These are phyloP conservation scores for Oreochromis grahami DNA, from an alignment of 2,797 vertebrate genomes.

Conservation along the genomic window DNA sequence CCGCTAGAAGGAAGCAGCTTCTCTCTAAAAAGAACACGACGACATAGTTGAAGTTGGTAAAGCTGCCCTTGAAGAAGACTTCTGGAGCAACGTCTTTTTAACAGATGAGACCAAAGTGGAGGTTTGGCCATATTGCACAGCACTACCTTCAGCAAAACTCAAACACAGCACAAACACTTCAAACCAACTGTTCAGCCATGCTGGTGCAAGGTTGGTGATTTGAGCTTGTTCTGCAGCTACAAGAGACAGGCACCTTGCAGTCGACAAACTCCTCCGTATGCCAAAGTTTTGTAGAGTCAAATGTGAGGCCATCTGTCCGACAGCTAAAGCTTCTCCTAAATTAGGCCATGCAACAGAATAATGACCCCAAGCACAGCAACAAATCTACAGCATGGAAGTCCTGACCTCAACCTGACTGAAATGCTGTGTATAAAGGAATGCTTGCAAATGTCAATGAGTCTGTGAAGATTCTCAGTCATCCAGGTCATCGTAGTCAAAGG, in stretches of 20 bases:
- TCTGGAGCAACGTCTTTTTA: background rate
- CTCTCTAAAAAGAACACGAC: rapidly evolving
- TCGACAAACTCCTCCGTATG: background rate
- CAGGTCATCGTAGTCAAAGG: too few species aligned
- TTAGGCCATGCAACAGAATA: background rate
- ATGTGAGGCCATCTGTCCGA: background rate
- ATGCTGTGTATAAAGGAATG: background rate
- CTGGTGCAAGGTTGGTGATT: rapidly evolving
- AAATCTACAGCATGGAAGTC: background rate
- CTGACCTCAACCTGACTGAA: background rate
- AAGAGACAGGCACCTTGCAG: rapidly evolving
- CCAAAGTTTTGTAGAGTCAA: background rate
- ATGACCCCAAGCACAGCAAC: background rate
- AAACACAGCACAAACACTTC: background rate
- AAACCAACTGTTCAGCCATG: background rate
- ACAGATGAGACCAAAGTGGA: background rate
- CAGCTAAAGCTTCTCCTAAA: background rate
- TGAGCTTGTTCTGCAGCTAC: background rate
- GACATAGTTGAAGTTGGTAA: background rate
- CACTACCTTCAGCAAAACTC: background rate
- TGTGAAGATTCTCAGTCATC: too few species aligned
- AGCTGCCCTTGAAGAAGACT: background rate
- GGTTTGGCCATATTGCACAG: background rate
- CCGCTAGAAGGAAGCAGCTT: background rate
- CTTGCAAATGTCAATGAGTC: rapidly evolving